Percentiles rank a stretch among this genome's conserved stretches.
These are phyloP conservation scores for Pardalotus punctatus DNA, from an alignment of 2,113 vertebrate genomes.

Conservation along the genomic window DNA sequence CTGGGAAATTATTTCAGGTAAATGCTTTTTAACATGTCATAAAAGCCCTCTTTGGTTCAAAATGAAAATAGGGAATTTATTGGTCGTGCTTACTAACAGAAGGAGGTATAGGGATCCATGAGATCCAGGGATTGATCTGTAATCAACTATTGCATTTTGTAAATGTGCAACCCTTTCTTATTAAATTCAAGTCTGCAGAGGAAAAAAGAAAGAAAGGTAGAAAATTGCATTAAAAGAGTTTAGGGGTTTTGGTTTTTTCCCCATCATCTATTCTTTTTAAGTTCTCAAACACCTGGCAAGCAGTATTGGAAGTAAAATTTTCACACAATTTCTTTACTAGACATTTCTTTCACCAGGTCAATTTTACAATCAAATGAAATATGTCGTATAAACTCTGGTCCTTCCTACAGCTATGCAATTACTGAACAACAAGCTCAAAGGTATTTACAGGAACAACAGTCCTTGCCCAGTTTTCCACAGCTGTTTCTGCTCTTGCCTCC, in stretches of 20 bases:
- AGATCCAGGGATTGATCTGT: not conserved
- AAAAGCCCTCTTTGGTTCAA: not conserved
- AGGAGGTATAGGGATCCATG: not conserved
- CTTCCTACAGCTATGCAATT: not conserved
- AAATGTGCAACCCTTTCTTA: not conserved
- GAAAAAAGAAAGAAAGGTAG: not conserved
- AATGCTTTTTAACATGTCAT: not conserved
- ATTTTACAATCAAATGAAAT: not conserved
- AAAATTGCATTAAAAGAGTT: not conserved
- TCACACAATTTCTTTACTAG: not conserved
- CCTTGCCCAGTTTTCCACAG: not conserved
- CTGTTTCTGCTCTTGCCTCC: not conserved
- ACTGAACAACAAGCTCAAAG: not conserved
- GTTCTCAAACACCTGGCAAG: not conserved
- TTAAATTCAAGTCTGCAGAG: not conserved
- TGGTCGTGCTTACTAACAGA: not conserved
- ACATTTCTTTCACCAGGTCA: not conserved
- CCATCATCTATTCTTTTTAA: not conserved
- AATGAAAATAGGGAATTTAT: not conserved
- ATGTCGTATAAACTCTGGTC: not conserved
- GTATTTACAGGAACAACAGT: not conserved
- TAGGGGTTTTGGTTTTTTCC: no score
- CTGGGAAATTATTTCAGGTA: not conserved
- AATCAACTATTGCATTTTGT: not conserved
- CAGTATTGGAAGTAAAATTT: not conserved